Evolutionary conservation across 2,113 vertebrate species (phyloP).

Genomic region (cat (Felis catus)): F.catus_Fca126_mat1.0 CM031424.1:21612001-21612500

Average conservation of each 20-base stretch:
- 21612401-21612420: background rate
- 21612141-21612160: background rate
- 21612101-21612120: background rate
- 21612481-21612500: background rate
- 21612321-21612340: background rate
- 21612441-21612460: background rate
- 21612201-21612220: background rate
- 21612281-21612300: background rate
- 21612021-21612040: background rate
- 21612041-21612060: background rate
- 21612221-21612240: background rate
- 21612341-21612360: background rate
- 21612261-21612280: background rate
- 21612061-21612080: background rate
- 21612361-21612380: background rate
- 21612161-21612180: background rate
- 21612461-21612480: background rate
- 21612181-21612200: background rate
- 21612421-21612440: slow-evolving; percentile 13
- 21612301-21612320: background rate
- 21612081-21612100: background rate
- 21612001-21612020: background rate
- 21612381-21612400: background rate
- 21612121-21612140: background rate
- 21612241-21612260: background rate